phyloP scores from a whole-genome alignment of 2,797 vertebrate species.

The Spondyliosoma cantharus region DNA sequence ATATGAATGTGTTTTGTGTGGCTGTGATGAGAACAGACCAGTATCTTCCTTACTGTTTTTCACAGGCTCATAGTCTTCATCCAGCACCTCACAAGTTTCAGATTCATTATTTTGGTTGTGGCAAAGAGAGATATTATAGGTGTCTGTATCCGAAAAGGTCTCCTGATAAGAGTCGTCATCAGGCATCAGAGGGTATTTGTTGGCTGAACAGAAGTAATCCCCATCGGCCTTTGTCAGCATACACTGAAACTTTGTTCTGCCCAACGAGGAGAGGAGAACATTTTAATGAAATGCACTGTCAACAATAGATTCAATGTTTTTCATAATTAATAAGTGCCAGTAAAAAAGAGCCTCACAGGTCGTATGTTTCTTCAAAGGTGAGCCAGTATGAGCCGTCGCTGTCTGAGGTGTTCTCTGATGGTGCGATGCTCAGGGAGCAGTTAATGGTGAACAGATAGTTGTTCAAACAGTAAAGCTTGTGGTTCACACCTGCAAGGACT shows the following conservation, averaged over 20 bases:
- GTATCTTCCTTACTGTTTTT: constrained; percentile 67
- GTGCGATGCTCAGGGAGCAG: constrained; percentile 70
- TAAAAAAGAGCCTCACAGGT: constrained; percentile 34
- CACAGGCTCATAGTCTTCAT: neutral
- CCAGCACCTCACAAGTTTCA: constrained; percentile 38
- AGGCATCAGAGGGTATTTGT: accelerated
- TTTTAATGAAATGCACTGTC: neutral
- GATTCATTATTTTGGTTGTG: constrained; percentile 7
- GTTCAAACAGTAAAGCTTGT: constrained; percentile 68
- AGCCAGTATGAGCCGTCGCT: constrained; percentile 62
- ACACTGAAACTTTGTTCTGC: constrained; percentile 51
- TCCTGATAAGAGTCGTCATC: accelerated
- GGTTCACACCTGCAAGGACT: constrained; percentile 41
- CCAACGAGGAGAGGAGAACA: constrained; percentile 12
- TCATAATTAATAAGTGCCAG: neutral
- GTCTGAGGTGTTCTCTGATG: constrained; percentile 10
- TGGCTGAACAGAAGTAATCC: constrained; percentile 64
- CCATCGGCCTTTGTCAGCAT: constrained; percentile 23
- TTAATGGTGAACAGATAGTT: constrained; percentile 75
- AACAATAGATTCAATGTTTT: neutral
- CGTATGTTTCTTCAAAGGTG: accelerated
- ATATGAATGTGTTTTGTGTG: neutral
- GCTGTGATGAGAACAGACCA: neutral
- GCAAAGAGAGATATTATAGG: constrained; percentile 62
- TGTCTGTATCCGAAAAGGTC: constrained; percentile 8